These are phyloP conservation scores for Anarhynchus alexandrinus DNA, from an alignment of 2,113 vertebrate genomes.

Conservation along the genomic window DNA sequence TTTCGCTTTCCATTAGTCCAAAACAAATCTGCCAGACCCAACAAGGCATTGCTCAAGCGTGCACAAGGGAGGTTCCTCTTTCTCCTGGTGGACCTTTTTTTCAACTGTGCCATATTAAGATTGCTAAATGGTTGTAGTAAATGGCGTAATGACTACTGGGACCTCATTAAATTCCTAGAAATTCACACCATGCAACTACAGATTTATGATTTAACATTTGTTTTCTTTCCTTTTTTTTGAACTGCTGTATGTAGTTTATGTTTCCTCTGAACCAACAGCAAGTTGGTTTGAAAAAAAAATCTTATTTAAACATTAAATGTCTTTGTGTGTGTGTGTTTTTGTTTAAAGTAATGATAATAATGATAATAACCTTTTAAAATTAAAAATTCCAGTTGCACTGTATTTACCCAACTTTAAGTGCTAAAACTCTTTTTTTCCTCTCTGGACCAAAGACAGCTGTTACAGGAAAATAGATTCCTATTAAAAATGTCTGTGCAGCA, in stretches of 20 bases:
- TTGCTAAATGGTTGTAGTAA: background rate
- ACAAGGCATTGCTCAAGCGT: rapidly evolving
- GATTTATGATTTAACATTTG: background rate
- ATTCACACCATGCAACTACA: background rate
- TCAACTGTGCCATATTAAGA: background rate
- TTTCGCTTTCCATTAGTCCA: background rate
- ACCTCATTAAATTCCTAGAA: background rate
- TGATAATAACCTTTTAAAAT: background rate
- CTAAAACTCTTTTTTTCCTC: background rate
- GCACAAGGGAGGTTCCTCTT: background rate
- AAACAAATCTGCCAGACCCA: background rate
- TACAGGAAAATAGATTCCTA: background rate
- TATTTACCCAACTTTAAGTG: background rate
- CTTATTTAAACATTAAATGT: background rate
- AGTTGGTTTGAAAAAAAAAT: background rate
- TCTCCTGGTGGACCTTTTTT: background rate
- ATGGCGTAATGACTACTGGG: background rate
- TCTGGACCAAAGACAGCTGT: background rate
- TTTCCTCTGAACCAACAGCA: background rate
- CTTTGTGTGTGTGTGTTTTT: too few species aligned
- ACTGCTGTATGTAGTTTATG: background rate
- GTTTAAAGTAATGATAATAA: background rate
- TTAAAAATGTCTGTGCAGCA: background rate
- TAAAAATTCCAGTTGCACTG: background rate
- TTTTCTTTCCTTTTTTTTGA: background rate